Base-by-base conservation (phyloP, 1,140 invertebrate genomes). In the Drosophila yakuba region DNA sequence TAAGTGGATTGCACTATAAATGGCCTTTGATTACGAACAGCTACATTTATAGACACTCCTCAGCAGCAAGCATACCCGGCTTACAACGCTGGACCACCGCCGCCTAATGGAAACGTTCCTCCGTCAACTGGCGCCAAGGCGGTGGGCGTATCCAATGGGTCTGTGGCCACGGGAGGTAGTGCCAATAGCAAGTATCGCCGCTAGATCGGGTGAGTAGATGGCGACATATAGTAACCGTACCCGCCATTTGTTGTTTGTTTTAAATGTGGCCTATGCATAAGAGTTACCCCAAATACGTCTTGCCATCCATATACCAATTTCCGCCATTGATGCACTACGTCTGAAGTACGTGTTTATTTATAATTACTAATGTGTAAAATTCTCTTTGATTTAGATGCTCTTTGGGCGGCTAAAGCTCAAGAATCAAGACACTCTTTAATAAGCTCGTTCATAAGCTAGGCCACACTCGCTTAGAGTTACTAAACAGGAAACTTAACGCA, bases 301-400 rank as follows among this genome's bases (percentile, higher is more conserved):
- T 55, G 52, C 52, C 52, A 52, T 28, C n/a, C 44, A 14, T 12
- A 48, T 48, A 28, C 12, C 7, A 45, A 20, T 2, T 20, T 7
- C 28, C 35, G 47, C 38, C 39, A 36, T 50, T 51, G n/a, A 52
- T 39, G 56, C 56, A 32, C 39, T 85, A 78, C 76, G 76, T 80
- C 56, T 80, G 12, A 35, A 64, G 45, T 32, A 20, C n/a, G 14
- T n/a, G 4, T 36, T 44, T 43, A 73, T 60, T 35, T 76, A 80
- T 73, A n/a, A 50, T 28, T 71, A 89, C 80, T 90, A 90, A 89
- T 85, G 45, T 68, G 35, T 68, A 80, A 51, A 56, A 73, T 88
- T 80, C 92, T 93, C 75, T 89, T 73, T 89, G 69, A 89, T 89
- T 92, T 93, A 68, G 93, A 93, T 67, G 93, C 93, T 93, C 73